These are phyloP conservation scores for Panopea generosa DNA, from an alignment of 2,888 invertebrate genomes.

Conservation along the genomic window DNA sequence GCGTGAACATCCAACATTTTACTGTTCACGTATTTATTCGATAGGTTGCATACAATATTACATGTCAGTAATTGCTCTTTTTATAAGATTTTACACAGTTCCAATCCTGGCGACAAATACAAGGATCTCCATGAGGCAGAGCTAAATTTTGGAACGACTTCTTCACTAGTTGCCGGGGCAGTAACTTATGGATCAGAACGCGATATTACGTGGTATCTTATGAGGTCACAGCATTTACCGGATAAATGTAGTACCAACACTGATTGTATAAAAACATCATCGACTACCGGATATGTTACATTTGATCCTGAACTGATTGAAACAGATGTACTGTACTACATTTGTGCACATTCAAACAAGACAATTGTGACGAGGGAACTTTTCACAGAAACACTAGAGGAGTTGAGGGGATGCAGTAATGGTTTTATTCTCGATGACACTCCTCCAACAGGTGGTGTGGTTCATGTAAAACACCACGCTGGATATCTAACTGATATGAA, in stretches of 20 bases:
- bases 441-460: conserved; percentile 29
- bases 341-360: conserved; percentile 37
- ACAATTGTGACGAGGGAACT: conserved; percentile 22
- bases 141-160: no score
- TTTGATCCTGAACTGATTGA: background rate
- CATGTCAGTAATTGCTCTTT: no score
- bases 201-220: conserved; percentile 51
- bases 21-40: no score
- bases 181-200: conserved; percentile 30
- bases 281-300: conserved; percentile 9
- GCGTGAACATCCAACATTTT: no score
- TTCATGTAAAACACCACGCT: conserved; percentile 12
- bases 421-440: conserved; percentile 39
- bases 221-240: conserved; percentile 30
- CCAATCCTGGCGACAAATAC: no score
- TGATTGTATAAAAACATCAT: conserved; percentile 19
- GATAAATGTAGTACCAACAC: conserved; percentile 11
- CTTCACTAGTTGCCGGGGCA: conserved; percentile 32
- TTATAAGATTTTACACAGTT: no score
- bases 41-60: no score
- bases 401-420: conserved; percentile 36
- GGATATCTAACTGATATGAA: conserved; percentile 17
- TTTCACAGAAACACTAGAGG: conserved; percentile 28
- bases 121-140: no score
- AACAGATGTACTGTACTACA: conserved; percentile 25